Conservation (phyloP, 2,113 vertebrate genomes). For the Oxygymnocypris stewartii region DNA sequence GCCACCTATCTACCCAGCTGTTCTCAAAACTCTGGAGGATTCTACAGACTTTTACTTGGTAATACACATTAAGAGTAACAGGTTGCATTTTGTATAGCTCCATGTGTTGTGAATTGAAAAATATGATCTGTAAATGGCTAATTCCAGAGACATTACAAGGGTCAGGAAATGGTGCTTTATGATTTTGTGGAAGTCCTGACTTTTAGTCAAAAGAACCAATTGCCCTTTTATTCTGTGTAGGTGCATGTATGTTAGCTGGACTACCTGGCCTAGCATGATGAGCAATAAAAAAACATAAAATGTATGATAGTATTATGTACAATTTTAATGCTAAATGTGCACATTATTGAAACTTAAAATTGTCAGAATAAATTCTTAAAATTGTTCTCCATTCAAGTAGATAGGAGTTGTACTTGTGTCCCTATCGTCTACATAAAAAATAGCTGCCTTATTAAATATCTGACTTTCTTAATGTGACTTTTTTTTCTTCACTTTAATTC, state of each 20-base stretch:
- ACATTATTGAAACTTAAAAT: not conserved
- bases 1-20: conserved; percentile 84
- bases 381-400: not conserved
- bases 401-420: not conserved
- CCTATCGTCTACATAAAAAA: not conserved
- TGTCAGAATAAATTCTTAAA: no score
- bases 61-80: not conserved
- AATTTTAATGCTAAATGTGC: not conserved
- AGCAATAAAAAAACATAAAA: not conserved
- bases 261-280: not conserved
- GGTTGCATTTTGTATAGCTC: not conserved
- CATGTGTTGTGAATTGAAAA: not conserved
- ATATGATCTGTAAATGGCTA: no score
- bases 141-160: not conserved
- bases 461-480: not conserved
- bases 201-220: not conserved
- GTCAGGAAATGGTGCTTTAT: not conserved
- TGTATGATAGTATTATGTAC: not conserved
- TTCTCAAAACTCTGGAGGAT: conserved; percentile 82
- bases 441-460: not conserved
- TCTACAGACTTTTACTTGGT: conserved; percentile 95
- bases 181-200: not conserved
- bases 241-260: not conserved
- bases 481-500: not conserved
- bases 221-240: not conserved